Evolutionary conservation across 2,113 vertebrate species (phyloP).

Genomic region (Euleptes europaea): DNA sequence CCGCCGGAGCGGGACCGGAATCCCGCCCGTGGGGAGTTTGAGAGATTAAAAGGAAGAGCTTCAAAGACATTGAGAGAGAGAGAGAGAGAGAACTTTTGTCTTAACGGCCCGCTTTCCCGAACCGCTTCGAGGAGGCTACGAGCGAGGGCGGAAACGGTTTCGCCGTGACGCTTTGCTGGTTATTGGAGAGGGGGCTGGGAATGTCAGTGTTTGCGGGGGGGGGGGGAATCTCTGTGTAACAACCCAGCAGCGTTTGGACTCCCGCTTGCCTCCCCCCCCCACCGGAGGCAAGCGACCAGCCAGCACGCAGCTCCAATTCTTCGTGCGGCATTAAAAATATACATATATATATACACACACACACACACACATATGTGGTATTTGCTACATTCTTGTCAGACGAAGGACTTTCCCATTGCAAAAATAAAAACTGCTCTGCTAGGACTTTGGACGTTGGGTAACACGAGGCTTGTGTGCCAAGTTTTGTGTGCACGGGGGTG

Average conservation of each 20-base stretch:
- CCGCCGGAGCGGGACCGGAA: constrained; percentile 64
- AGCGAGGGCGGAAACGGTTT: too few species aligned
- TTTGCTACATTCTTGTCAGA: constrained; percentile 49
- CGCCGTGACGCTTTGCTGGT: constrained; percentile 69
- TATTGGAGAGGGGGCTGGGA: constrained; percentile 80
- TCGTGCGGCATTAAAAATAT: constrained; percentile 52
- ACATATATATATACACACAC: too few species aligned
- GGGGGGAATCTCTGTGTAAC: constrained; percentile 71
- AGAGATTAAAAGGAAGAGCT: constrained; percentile 73
- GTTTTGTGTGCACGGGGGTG: constrained; percentile 50
- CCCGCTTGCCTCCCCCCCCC: background rate
- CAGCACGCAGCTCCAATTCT: constrained; percentile 48
- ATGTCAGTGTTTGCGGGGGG: constrained; percentile 71
- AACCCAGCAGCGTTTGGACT: constrained; percentile 65
- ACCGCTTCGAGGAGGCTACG: constrained; percentile 52
- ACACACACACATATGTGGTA: background rate
- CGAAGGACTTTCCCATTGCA: background rate
- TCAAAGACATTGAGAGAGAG: constrained; percentile 55
- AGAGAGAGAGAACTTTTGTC: constrained; percentile 68
- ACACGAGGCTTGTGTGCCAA: constrained; percentile 76
- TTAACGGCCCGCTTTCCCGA: constrained; percentile 71
- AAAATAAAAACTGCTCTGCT: constrained; percentile 22
- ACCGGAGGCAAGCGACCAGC: constrained; percentile 24
- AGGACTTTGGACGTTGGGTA: constrained; percentile 49
- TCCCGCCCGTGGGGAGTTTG: constrained; percentile 67